Base-by-base conservation (phyloP, 2,888 invertebrate genomes). In the Apodemia hepburni region DNA sequence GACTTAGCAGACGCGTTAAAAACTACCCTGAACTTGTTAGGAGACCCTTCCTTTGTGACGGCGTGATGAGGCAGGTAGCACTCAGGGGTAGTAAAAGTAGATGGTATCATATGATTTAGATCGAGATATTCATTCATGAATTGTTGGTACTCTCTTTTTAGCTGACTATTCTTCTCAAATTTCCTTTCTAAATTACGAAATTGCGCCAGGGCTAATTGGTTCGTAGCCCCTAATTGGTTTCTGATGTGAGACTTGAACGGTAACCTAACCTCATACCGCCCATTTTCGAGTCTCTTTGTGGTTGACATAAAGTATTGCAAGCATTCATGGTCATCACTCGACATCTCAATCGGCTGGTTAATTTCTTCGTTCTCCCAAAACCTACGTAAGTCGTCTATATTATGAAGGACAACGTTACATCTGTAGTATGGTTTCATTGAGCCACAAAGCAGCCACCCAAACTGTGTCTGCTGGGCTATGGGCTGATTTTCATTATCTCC, bases 361-460 rank as follows among this genome's bases (percentile, higher is more conserved):
- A 49, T 57, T 27, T 59, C 59, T 42, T 63, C 65, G 6, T 58
- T 51, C n/a, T 60, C 49, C 64, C 60, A 65, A 60, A 65, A 61
- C 22, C 45, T 47, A 12, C 51, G 42, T 18, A 65, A 45, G 17
- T 62, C 59, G 3, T 64, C 62, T 11, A 51, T 51, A 5, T 62
- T 64, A 17, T 59, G 18, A n/a, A 66, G 18, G 3, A 64, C 49
- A 0, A 66, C 66, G 22, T 66, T 61, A 35, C 66, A 66, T 38
- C 35, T 42, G 17, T 64, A 60, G 11, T 22, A 45, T 15, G 49
- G 29, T 62, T 2, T 62, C n/a, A 61, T 47, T 15, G 49, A 49
- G 2, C 70, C 71, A 12, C 62, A 62, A 9, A 71, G 17, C 5
- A 71, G 59, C 68, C 70, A 71, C 11, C 71, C 70, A 1, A 70